These are phyloP conservation scores for Myopa testacea DNA, from an alignment of 2,888 invertebrate species.

Conservation along the genomic window DNA sequence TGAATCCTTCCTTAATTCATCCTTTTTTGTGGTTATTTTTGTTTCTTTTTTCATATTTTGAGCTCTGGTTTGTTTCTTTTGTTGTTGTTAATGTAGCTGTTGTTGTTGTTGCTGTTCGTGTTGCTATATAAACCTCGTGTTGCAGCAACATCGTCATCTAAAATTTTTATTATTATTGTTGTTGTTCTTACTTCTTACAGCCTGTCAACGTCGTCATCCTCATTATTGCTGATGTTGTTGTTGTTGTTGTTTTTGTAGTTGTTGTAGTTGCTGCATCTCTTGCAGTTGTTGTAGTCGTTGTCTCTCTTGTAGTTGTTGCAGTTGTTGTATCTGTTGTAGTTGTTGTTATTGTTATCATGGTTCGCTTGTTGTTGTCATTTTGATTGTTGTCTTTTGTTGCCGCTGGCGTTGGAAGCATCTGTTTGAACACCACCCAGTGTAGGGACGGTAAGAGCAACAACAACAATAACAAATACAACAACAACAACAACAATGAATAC, in stretches of 20 bases:
- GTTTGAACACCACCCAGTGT: not conserved
- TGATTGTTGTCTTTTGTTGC: not conserved
- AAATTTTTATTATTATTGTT: no score
- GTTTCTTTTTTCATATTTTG: no score
- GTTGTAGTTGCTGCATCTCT: not conserved
- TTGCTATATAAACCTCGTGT: no score
- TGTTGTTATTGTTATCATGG: not conserved
- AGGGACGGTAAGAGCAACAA: conserved; percentile 10
- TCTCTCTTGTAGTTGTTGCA: not conserved
- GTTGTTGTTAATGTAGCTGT: no score
- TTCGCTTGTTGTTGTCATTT: not conserved
- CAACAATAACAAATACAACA: conserved; percentile 6
- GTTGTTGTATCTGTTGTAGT: no score
- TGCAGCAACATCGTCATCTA: no score
- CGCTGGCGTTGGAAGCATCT: not conserved
- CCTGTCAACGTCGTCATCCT: not conserved
- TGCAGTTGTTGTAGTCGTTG: no score
- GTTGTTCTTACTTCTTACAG: not conserved
- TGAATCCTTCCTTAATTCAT: no score
- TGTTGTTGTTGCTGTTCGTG: no score
- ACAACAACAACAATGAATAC: not conserved
- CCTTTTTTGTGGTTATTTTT: no score
- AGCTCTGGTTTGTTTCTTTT: no score
- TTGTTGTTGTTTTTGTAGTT: not conserved
- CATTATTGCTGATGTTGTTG: not conserved